Evolutionary conservation across 2,888 invertebrate species (phyloP), one percentile per base, ranked within the genome.

Genomic region (Dryomyza anilis): DNA sequence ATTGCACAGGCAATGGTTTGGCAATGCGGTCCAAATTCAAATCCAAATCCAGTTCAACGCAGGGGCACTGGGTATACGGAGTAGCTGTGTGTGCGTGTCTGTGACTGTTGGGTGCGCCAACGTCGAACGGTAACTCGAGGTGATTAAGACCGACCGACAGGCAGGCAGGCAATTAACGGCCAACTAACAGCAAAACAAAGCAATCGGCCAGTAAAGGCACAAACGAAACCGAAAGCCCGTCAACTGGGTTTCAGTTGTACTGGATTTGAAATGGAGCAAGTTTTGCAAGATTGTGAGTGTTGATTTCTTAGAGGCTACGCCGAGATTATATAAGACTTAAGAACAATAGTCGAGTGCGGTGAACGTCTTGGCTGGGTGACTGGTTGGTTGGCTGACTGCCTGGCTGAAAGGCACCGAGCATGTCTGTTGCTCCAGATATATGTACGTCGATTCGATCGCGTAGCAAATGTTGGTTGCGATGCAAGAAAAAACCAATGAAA

Each of bases 181-280:
- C 23, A 8, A 30, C n/a, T 12, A 27, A 53, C 7, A 53, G n/a
- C 12, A 50, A 50, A 23, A 56, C 33, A n/a, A 25, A 45, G 19
- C 58, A 14, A 25, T 29, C 29, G 25, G 12, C 25, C 8, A 33
- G 14, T 16, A 39, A 19, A 60, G 29, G 6, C 53, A 36, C 33
- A 12, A 52, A 29, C 52, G 25, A 23, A 23, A 36, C 12, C 39
- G 48, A 33, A 7, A 25, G 3, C 12, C 12, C 23, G 27, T 10
- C n/a, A 55, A 55, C 16, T 21, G 10, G 16, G 53, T 36, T 23
- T 21, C 21, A 21, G 39, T 25, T 16, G 29, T 21, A 52, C 43
- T 60, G 50, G 33, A 60, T 39, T 59, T 61, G 29, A 61, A 61
- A 61, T 61, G 61, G 61, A 61, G 61, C 61, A 61, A 52, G 39